Evolutionary conservation across 2,797 vertebrate species (phyloP).

Genomic region (Pantherophis alleghaniensis): DNA sequence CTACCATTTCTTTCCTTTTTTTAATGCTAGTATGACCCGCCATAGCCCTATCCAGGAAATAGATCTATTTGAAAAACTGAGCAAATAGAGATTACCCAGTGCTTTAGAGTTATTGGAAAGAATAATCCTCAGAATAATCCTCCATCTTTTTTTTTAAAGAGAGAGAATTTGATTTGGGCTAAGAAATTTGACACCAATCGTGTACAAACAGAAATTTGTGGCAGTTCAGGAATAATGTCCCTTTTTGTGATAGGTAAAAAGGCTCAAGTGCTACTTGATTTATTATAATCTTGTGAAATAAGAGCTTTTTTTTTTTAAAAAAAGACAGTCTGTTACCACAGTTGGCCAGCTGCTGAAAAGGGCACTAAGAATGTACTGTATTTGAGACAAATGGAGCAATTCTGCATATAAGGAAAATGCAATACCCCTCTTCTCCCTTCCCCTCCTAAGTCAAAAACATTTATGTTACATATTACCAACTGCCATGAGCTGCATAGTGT

Average conservation of each 20-base stretch:
- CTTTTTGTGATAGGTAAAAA: neutral
- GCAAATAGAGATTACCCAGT: neutral
- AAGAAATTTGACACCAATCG: neutral
- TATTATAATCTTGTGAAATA: neutral
- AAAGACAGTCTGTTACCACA: neutral
- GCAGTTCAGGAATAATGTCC: neutral
- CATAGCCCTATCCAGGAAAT: neutral
- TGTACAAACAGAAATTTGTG: neutral
- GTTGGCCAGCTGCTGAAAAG: rapidly evolving
- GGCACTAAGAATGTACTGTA: neutral
- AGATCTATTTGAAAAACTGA: neutral
- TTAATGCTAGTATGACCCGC: neutral
- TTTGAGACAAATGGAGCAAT: slow-evolving; percentile 8
- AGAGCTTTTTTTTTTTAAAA: neutral
- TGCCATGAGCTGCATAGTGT: neutral
- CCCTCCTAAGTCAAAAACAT: neutral
- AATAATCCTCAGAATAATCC: neutral
- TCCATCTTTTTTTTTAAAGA: neutral
- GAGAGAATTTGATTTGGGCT: neutral
- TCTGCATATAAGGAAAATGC: neutral
- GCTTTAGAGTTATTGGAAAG: neutral
- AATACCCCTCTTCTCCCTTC: neutral
- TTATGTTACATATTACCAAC: neutral
- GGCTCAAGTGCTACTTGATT: neutral
- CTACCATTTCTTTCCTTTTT: neutral